Percentiles rank a stretch among this genome's conserved stretches.
These are phyloP conservation scores for Rhabdomys pumilio DNA, from an alignment of 2,797 vertebrate species.

Conservation along the genomic window DNA sequence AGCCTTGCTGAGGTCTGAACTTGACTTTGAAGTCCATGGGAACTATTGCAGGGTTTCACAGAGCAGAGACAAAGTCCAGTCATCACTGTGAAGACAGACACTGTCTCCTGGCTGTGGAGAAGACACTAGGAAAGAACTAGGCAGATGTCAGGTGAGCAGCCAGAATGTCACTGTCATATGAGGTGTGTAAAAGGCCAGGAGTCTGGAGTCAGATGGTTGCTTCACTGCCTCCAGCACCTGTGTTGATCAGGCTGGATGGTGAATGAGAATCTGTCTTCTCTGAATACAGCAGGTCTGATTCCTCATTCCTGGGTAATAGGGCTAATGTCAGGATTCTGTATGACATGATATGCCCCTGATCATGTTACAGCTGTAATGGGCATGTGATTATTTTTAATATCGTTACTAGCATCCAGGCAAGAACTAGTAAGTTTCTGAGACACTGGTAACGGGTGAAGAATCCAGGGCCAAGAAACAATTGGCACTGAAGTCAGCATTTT, in stretches of 20 bases:
- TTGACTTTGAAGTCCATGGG: constrained; percentile 6
- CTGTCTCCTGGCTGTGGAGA: not conserved
- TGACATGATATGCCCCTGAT: not conserved
- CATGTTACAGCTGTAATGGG: not conserved
- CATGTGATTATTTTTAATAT: not conserved
- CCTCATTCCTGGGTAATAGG: not conserved
- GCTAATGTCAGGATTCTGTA: not conserved
- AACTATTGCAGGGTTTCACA: constrained; percentile 4
- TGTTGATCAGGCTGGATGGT: not conserved
- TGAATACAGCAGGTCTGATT: not conserved
- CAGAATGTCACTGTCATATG: not conserved
- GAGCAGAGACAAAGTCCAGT: not conserved
- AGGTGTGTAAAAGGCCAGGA: not conserved
- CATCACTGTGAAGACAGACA: not conserved
- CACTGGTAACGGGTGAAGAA: constrained; percentile 17
- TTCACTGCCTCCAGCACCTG: not conserved
- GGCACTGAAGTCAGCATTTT: not conserved
- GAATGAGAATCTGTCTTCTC: not conserved
- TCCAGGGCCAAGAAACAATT: constrained; percentile 61
- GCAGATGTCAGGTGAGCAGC: not conserved
- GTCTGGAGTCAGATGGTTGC: not conserved
- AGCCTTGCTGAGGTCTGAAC: not conserved
- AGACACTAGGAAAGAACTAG: not conserved
- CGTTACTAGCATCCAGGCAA: constrained; percentile 48
- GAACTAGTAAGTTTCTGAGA: constrained; percentile 56